Base-by-base conservation (phyloP, 2,888 invertebrate species). In the Cryptocephalus primarius region DNA sequence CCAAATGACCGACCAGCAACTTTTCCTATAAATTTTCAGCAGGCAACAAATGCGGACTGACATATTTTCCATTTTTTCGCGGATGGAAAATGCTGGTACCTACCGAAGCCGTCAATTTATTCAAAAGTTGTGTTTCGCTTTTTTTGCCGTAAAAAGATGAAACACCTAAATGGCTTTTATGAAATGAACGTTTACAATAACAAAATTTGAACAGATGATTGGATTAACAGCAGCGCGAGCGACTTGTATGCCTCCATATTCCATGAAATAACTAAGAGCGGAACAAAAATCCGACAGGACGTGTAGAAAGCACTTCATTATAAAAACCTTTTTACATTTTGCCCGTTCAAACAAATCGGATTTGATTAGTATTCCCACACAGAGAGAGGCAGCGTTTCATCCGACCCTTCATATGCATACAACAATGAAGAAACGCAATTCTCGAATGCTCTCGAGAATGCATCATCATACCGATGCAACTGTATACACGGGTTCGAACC, bases 281-380 rank as follows among this genome's bases (percentile, higher is more conserved):
- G 61, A 58, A 63, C 60, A 60, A 60, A 61, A 64, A 63, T 63
- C 58, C 58, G 57, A 60, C 62, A 56, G 59, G 62, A 60, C 62
- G 61, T 58, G 60, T 50, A 61, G 62, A 64, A 64, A 65, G 65
- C 63, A 64, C 65, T 65, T 65, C 63, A 65, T 65, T 65, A 65
- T 62, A 59, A 62, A 65, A 65, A 63, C 63, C 63, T 63, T 65
- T 64, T 63, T 64, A 60, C 63, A 58, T 61, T 64, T 60, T 60
- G 58, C 59, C 63, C 62, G 62, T 65, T 63, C 65, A 63, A 64
- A 65, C 63, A 64, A 65, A 65, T 64, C 63, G 60, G 62, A 65
- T 65, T 65, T 63, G 65, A 65, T 65, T 65, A 65, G 64, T 64
- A 60, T 59, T 57, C 59, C 60, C 60, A 55, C 57, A 36, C 36